Evolutionary conservation across 2,888 invertebrate genomes (phyloP).

Genomic region (Phengaris alcon): DNA sequence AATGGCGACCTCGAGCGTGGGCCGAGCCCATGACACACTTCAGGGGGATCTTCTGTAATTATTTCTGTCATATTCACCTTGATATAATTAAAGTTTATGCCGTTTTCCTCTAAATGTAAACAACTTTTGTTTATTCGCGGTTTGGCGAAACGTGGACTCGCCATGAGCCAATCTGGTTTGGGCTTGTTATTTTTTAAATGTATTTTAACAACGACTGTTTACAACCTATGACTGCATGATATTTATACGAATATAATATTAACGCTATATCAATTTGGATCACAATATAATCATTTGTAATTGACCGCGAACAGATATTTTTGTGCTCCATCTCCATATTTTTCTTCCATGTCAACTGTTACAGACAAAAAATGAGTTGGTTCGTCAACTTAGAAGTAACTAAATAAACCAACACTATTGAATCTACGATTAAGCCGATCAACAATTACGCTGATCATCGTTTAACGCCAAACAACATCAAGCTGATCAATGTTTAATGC

Average conservation of each 20-base stretch:
- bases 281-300: background rate
- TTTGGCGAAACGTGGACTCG: background rate
- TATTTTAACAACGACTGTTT: too few relatives aligned
- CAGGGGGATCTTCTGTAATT: slow-evolving; percentile 63
- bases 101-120: slow-evolving; percentile 53
- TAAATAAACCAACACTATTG: too few relatives aligned
- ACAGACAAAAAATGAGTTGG: background rate
- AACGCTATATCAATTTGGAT: background rate
- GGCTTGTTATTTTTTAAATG: background rate
- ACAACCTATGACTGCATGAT: too few relatives aligned
- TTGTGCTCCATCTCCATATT: background rate
- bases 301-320: background rate
- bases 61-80: slow-evolving; percentile 56
- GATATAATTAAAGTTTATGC: slow-evolving; percentile 29
- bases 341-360: background rate
- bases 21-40: slow-evolving; percentile 77
- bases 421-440: too few relatives aligned
- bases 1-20: slow-evolving; percentile 71
- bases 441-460: too few relatives aligned
- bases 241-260: background rate
- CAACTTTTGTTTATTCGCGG: slow-evolving; percentile 32
- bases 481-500: too few relatives aligned
- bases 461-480: too few relatives aligned
- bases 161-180: background rate
- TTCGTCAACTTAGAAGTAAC: background rate